Percentiles rank a stretch among this genome's conserved stretches.
phyloP scores from a whole-genome alignment of 2,113 vertebrate species.

The Coturnix japonica region DNA sequence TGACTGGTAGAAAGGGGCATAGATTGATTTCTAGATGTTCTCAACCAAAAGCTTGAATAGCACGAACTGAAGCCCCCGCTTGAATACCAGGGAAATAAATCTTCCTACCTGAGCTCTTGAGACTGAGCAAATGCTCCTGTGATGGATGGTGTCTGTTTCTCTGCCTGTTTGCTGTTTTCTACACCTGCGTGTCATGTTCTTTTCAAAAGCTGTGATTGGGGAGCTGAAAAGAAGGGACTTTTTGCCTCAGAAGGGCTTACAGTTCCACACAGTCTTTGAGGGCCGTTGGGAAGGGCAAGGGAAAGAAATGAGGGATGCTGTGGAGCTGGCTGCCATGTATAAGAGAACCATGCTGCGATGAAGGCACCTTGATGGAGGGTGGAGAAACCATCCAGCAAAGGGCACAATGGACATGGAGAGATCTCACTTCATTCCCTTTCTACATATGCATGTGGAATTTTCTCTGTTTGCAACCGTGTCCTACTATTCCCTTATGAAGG shows the following conservation, averaged over 20 bases:
- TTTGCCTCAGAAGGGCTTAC: background rate
- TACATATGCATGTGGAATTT: background rate
- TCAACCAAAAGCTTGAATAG: background rate
- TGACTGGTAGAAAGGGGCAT: background rate
- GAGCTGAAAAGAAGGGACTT: background rate
- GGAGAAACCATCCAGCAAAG: background rate
- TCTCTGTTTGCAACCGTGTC: background rate
- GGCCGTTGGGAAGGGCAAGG: background rate
- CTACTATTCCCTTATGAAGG: background rate
- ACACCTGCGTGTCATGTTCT: background rate
- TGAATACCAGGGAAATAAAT: background rate
- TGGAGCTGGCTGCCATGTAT: fast-evolving
- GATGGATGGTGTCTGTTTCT: background rate
- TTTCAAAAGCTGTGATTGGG: background rate
- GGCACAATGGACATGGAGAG: fast-evolving
- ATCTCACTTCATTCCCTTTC: background rate
- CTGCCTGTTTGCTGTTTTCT: background rate
- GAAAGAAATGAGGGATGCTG: background rate
- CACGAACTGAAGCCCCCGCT: background rate
- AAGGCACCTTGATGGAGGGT: background rate
- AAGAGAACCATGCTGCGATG: background rate
- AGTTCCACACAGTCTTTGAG: background rate
- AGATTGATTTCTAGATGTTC: background rate
- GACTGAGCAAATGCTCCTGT: background rate
- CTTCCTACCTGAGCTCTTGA: background rate